Conservation (phyloP, 2,888 invertebrate genomes). For the Bimastos eiseni region DNA sequence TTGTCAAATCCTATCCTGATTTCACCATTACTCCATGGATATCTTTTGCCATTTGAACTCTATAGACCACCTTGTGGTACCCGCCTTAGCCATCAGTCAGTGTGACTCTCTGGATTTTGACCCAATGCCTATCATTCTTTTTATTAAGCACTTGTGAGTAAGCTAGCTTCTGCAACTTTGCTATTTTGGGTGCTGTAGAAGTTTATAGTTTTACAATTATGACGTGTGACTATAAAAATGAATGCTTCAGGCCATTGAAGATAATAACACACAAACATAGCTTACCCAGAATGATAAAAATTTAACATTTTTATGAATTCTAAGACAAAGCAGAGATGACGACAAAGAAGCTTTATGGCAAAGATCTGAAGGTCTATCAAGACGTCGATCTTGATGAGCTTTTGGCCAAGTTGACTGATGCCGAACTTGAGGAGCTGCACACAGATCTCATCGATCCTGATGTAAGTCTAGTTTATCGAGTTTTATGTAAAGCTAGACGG, state of each 20-base stretch:
- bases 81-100: no score
- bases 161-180: no score
- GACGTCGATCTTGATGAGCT: constrained; percentile 44
- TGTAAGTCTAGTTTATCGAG: constrained; percentile 30
- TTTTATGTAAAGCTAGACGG: neutral
- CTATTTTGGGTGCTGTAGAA: no score
- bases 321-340: neutral
- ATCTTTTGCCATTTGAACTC: no score
- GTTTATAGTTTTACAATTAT: neutral
- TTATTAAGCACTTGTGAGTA: no score
- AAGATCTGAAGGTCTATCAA: constrained; percentile 30
- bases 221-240: neutral
- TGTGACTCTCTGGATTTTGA: no score
- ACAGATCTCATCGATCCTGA: constrained; percentile 46
- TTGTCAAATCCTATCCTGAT: no score
- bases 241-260: neutral
- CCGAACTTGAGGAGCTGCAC: constrained; percentile 53
- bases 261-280: neutral
- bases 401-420: constrained; percentile 53
- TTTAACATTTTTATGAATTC: neutral
- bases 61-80: no score
- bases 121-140: no score
- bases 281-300: neutral
- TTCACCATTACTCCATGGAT: no score
- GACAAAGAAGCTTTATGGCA: constrained; percentile 25